Conservation (phyloP, 1,140 invertebrate species). For the Antheraea pernyi region DNA sequence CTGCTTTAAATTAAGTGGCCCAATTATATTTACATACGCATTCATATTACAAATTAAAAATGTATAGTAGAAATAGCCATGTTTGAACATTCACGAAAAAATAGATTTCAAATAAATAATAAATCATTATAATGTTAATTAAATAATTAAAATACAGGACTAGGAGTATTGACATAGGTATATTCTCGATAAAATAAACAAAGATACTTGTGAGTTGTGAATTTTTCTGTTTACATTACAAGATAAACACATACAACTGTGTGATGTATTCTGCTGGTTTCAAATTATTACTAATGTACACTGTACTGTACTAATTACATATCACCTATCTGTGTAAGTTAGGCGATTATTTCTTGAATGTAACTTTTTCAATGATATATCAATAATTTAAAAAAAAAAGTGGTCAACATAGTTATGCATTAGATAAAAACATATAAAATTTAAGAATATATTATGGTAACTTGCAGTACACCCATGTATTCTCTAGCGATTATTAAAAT, state of each 20-base stretch:
- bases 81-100: not conserved
- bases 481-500: too few species aligned
- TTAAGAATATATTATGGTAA: too few species aligned
- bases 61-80: not conserved
- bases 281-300: not conserved
- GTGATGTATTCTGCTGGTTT: conserved; percentile 1
- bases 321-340: too few species aligned
- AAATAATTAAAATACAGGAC: not conserved
- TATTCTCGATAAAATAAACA: not conserved
- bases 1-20: too few species aligned
- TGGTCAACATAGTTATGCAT: too few species aligned
- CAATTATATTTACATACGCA: not conserved
- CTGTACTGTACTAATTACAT: not conserved
- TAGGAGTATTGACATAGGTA: not conserved
- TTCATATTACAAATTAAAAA: not conserved
- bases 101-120: not conserved
- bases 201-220: not conserved
- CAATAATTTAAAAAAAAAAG: too few species aligned
- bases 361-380: too few species aligned
- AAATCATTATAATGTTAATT: not conserved
- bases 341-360: too few species aligned
- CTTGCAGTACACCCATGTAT: too few species aligned
- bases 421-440: too few species aligned
- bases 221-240: not conserved
- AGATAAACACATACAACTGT: not conserved